Percentiles rank a stretch among this genome's conserved stretches.
These are phyloP conservation scores for Helicolenus hilgendorfi DNA, from an alignment of 2,797 vertebrate species.

Conservation along the genomic window DNA sequence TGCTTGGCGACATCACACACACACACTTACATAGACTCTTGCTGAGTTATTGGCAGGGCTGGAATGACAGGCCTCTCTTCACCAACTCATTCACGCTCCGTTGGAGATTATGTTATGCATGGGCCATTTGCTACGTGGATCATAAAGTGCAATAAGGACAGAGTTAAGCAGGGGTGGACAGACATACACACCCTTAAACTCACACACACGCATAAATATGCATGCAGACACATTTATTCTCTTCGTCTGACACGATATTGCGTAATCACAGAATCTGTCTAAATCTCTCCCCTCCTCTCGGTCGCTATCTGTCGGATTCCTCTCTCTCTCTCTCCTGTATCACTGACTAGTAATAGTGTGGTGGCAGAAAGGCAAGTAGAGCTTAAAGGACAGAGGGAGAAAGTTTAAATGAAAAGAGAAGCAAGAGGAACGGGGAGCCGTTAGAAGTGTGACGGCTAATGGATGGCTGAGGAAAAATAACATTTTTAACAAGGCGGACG, in stretches of 20 bases:
- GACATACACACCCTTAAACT: constrained; percentile 3
- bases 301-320: constrained; percentile 21
- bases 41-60: constrained; percentile 60
- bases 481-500: not conserved
- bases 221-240: constrained; percentile 24
- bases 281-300: not conserved
- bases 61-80: constrained; percentile 68
- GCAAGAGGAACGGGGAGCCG: not conserved
- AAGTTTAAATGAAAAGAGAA: not conserved
- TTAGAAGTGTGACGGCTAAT: constrained; percentile 7
- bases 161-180: constrained; percentile 56
- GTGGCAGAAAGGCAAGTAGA: constrained; percentile 11
- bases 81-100: constrained; percentile 65
- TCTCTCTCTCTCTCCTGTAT: constrained; percentile 16
- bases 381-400: constrained; percentile 10
- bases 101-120: constrained; percentile 72
- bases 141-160: constrained; percentile 80
- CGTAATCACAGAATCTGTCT: constrained; percentile 60
- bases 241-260: constrained; percentile 42
- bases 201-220: not conserved
- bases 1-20: constrained; percentile 33
- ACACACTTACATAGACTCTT: not conserved
- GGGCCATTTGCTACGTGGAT: constrained; percentile 74
- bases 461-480: constrained; percentile 22
- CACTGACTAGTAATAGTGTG: constrained; percentile 24